Conservation (phyloP, 2,888 invertebrate genomes). For the Eumacrocentrus americanus region DNA sequence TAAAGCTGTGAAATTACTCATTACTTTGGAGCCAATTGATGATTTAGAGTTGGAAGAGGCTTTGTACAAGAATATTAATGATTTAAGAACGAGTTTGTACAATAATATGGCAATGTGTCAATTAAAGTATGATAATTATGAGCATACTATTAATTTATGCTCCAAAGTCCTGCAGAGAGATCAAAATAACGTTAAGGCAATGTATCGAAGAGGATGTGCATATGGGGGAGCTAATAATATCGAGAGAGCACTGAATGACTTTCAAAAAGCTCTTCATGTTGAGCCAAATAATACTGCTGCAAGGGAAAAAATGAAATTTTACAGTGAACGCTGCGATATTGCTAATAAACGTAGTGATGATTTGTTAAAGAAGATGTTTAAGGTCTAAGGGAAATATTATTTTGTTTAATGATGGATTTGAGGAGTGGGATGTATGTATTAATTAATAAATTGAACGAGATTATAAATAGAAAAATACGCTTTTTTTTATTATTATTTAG, state of each 20-base stretch:
- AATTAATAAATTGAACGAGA: too few species aligned
- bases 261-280: constrained; percentile 65
- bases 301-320: constrained; percentile 65
- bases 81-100: constrained; percentile 72
- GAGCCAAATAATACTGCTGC: constrained; percentile 73
- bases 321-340: constrained; percentile 66
- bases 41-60: constrained; percentile 63
- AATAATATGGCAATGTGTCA: constrained; percentile 86
- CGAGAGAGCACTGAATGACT: constrained; percentile 69
- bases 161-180: constrained; percentile 61
- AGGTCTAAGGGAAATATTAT: neutral
- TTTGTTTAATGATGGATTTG: neutral
- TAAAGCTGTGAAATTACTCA: constrained; percentile 75
- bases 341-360: constrained; percentile 68
- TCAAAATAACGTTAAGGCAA: constrained; percentile 62
- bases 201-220: constrained; percentile 64
- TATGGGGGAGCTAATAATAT: constrained; percentile 67
- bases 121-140: constrained; percentile 71
- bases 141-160: constrained; percentile 71
- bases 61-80: constrained; percentile 63
- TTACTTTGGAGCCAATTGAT: constrained; percentile 67
- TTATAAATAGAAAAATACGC: too few species aligned
- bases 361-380: constrained; percentile 67
- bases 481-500: too few species aligned
- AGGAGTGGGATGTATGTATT: neutral